Conservation (phyloP, 1,140 invertebrate genomes). For the Trichogramma pretiosum region DNA sequence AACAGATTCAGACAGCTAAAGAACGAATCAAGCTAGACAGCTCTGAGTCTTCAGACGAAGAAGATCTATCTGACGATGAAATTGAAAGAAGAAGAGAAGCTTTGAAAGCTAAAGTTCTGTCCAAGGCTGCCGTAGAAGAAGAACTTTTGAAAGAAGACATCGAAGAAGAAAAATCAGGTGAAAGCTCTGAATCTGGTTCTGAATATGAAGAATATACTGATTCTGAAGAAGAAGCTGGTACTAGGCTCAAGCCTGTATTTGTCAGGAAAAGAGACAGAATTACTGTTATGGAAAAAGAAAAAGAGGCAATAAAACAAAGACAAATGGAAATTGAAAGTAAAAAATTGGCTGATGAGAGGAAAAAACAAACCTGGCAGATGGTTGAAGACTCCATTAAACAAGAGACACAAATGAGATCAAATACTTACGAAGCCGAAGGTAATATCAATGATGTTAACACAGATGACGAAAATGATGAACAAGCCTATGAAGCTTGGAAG, state of each 20-base stretch:
- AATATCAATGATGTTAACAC: slow-evolving; percentile 84
- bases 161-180: slow-evolving; percentile 69
- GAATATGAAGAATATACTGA: slow-evolving; percentile 83
- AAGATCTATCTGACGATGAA: slow-evolving; percentile 71
- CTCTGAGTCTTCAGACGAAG: slow-evolving; percentile 56
- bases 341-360: slow-evolving; percentile 55
- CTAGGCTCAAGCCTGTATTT: slow-evolving; percentile 93
- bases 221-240: slow-evolving; percentile 79
- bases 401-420: slow-evolving; percentile 46
- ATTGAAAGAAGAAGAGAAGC: slow-evolving; percentile 70
- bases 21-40: slow-evolving; percentile 38
- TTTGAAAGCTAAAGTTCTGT: slow-evolving; percentile 59
- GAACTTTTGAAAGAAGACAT: slow-evolving; percentile 50
- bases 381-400: slow-evolving; percentile 83
- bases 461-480: slow-evolving; percentile 96
- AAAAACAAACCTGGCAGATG: slow-evolving; percentile 74
- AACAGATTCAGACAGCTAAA: slow-evolving; percentile 26
- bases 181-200: slow-evolving; percentile 69
- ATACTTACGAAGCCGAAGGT: slow-evolving; percentile 52
- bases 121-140: slow-evolving; percentile 58
- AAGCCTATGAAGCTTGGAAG: slow-evolving; percentile 98
- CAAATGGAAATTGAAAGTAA: slow-evolving; percentile 58
- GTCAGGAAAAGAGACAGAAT: slow-evolving; percentile 89
- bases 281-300: slow-evolving; percentile 90
- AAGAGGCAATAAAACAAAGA: slow-evolving; percentile 75